Conservation (phyloP, 2,888 invertebrate genomes). For the Linnaemya vulpina region DNA sequence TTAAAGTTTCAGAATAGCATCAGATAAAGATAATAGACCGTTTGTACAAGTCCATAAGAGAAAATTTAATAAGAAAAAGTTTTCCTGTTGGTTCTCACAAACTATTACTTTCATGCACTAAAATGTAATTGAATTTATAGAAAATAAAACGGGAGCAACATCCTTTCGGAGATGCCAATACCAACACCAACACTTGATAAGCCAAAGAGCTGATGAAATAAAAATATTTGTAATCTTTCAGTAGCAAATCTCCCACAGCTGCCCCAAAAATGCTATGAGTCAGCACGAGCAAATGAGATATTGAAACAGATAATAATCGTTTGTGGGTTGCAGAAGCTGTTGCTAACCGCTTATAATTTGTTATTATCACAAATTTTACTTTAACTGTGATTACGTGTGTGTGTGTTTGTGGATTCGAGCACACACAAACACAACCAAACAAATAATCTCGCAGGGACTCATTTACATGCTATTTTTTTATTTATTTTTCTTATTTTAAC, state of each 20-base stretch:
- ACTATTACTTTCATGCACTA: no score
- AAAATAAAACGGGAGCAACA: neutral
- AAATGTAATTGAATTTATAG: neutral
- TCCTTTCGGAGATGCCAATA: neutral
- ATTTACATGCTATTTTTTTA: neutral
- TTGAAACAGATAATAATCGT: neutral
- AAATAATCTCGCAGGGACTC: neutral
- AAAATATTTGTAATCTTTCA: neutral
- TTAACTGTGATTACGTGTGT: neutral
- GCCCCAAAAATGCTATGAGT: neutral
- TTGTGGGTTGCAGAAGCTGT: neutral
- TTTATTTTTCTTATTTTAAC: conserved; percentile 10
- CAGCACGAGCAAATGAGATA: neutral
- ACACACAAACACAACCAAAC: neutral
- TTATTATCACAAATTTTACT: neutral
- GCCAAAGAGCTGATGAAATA: neutral
- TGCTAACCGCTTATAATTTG: neutral
- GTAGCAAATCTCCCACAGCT: neutral
- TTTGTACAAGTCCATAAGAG: no score
- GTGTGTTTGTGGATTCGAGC: neutral
- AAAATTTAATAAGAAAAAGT: no score
- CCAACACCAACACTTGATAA: neutral
- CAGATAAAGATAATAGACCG: no score
- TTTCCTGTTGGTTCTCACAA: no score
- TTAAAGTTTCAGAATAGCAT: no score